Conservation (phyloP, 2,888 invertebrate genomes). For the Agrochola macilenta region DNA sequence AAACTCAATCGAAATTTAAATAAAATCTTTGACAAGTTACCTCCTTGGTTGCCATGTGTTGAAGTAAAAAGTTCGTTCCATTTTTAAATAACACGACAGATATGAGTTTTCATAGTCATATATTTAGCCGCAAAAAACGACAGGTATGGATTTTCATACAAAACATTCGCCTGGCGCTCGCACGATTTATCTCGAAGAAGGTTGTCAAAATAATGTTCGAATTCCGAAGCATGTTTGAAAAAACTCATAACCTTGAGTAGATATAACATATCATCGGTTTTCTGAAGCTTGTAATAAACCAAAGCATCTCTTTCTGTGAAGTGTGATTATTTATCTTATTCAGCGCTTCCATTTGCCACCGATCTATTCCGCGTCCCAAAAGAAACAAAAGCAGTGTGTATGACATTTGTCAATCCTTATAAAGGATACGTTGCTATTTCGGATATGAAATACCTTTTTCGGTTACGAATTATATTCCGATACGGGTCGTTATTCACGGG, state of each 20-base stretch:
- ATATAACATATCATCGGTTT: slow-evolving; percentile 8
- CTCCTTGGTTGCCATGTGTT: too few species aligned
- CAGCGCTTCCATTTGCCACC: slow-evolving; percentile 36
- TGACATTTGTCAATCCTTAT: slow-evolving; percentile 71
- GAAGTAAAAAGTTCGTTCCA: too few species aligned
- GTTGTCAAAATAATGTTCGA: too few species aligned
- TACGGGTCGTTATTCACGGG: slow-evolving; percentile 56
- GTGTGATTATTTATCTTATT: slow-evolving; percentile 32
- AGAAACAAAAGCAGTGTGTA: slow-evolving; percentile 56
- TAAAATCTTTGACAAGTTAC: too few species aligned
- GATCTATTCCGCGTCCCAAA: slow-evolving; percentile 21
- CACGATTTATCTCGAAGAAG: too few species aligned
- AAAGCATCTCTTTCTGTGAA: slow-evolving; percentile 9
- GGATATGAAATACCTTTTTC: slow-evolving; percentile 62
- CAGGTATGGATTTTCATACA: too few species aligned
- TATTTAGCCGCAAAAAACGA: too few species aligned
- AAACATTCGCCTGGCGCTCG: too few species aligned
- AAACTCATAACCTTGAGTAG: background rate
- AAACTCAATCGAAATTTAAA: too few species aligned
- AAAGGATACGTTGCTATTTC: slow-evolving; percentile 65
- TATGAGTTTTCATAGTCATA: too few species aligned
- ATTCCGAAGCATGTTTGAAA: background rate
- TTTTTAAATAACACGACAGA: too few species aligned
- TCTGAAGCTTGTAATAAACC: slow-evolving; percentile 21
- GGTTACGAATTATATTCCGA: slow-evolving; percentile 59